Evolutionary conservation across 1,140 invertebrate species (phyloP).

Genomic region (Camponotus floridanus): DNA sequence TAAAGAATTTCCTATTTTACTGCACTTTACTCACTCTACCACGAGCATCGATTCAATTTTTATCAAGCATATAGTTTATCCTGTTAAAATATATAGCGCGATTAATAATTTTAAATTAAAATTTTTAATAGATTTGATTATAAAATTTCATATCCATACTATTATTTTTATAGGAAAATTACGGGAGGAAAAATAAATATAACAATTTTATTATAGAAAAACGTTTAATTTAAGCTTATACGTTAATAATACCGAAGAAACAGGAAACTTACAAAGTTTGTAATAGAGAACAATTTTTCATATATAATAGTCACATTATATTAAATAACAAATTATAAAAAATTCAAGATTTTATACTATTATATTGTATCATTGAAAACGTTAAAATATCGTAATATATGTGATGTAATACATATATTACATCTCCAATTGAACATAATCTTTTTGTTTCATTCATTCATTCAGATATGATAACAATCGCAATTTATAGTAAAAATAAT

Average conservation of each 20-base stretch:
- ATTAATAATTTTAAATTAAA: neutral
- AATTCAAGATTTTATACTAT: slow-evolving; percentile 74
- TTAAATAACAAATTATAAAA: slow-evolving; percentile 87
- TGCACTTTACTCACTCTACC: no score
- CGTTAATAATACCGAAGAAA: slow-evolving; percentile 84
- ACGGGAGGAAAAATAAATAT: slow-evolving; percentile 18
- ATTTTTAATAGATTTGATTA: neutral
- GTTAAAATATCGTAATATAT: neutral
- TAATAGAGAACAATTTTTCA: slow-evolving; percentile 83
- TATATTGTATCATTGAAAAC: slow-evolving; percentile 53
- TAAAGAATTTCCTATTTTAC: no score
- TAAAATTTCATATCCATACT: slow-evolving; percentile 1
- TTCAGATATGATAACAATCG: slow-evolving; percentile 68
- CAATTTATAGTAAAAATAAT: slow-evolving; percentile 82
- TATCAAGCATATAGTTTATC: no score
- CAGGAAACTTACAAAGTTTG: slow-evolving; percentile 83
- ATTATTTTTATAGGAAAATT: neutral
- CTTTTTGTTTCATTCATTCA: slow-evolving; percentile 42
- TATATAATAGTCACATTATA: slow-evolving; percentile 84
- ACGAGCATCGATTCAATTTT: no score
- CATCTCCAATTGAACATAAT: slow-evolving; percentile 13
- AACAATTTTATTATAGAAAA: slow-evolving; percentile 81
- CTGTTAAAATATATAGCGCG: neutral
- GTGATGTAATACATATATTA: neutral
- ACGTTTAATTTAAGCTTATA: slow-evolving; percentile 85